Evolutionary conservation across 2,888 invertebrate species (phyloP), one percentile per base, ranked within the genome.

Genomic region (Eupithecia abbreviata): DNA sequence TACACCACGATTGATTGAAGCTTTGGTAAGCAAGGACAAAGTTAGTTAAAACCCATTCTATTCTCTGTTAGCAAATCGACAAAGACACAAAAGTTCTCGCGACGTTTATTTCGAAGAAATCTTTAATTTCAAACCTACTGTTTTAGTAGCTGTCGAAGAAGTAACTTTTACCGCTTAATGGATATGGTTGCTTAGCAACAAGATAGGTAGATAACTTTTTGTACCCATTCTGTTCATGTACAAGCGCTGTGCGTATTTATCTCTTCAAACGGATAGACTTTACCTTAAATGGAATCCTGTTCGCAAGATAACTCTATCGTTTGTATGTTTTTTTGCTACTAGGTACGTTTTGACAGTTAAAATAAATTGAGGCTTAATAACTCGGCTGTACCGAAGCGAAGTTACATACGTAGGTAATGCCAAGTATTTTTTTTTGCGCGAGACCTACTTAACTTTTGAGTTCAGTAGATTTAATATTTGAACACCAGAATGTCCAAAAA

Each of bases 341-440:
- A 18, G 65, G 30, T 58, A 72, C 55, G 42, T 55, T 73, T 73
- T 76, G 76, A 76, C 73, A 73, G 70, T 47, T 73, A 66, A 43
- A 73, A 69, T 58, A 45, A 68, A 72, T 69, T 55, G 7, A 67
- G 43, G 67, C 49, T 6, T 66, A 47, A 69, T 69, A 42, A 42
- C 42, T 15, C 13, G 12, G 41, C 12, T 5, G 13, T 42, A 65
- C 13, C 41, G 13, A 65, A 42, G 41, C 41, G 13, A 65, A 42
- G 41, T 41, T 41, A 13, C 4, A 51, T n/a, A n/a, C 0, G 6
- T n/a, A n/a, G n/a, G n/a, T n/a, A 51, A n/a, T 51, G 51, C 6
- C 9, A 58, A 18, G 2, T 55, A n/a, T 55, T 55, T 55, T 55
- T 55, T 58, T 47, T n/a, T n/a, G 55, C 55, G 15, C 55, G 13